Evolutionary conservation across 2,113 vertebrate genomes (phyloP).

Genomic region (Prunella fulvescens): DNA sequence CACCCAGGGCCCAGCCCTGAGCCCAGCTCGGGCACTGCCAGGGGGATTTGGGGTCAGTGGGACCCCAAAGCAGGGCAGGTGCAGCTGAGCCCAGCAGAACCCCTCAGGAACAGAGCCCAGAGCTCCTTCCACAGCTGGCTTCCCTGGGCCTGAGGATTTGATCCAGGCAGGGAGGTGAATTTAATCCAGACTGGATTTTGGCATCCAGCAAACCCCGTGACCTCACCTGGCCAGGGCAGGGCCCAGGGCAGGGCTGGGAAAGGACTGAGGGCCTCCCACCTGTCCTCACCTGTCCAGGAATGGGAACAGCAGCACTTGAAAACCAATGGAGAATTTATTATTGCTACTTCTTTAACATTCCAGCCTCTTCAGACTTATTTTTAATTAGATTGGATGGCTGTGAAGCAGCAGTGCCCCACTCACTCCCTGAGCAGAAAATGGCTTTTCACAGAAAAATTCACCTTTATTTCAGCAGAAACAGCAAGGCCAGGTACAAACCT

Average conservation of each 20-base stretch:
- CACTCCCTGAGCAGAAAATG: background rate
- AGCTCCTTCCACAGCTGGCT: background rate
- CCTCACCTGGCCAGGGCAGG: background rate
- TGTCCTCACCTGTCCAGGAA: background rate
- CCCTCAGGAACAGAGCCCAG: background rate
- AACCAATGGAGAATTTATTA: background rate
- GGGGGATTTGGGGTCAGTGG: background rate
- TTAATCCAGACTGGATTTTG: background rate
- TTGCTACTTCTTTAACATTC: background rate
- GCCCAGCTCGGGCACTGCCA: rapidly evolving
- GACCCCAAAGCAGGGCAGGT: background rate
- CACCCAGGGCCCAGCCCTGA: background rate
- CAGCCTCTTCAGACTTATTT: background rate
- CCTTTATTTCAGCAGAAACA: background rate
- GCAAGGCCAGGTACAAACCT: background rate
- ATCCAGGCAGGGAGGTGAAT: background rate
- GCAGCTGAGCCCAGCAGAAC: background rate
- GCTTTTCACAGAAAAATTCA: background rate
- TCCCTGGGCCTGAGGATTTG: rapidly evolving
- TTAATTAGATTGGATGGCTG: background rate
- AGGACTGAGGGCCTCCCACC: background rate
- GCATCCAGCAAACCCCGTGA: background rate
- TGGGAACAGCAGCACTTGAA: background rate
- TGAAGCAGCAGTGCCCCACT: background rate
- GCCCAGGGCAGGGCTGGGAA: background rate